Conservation (phyloP, 2,888 invertebrate genomes). For the Seira ritae region DNA sequence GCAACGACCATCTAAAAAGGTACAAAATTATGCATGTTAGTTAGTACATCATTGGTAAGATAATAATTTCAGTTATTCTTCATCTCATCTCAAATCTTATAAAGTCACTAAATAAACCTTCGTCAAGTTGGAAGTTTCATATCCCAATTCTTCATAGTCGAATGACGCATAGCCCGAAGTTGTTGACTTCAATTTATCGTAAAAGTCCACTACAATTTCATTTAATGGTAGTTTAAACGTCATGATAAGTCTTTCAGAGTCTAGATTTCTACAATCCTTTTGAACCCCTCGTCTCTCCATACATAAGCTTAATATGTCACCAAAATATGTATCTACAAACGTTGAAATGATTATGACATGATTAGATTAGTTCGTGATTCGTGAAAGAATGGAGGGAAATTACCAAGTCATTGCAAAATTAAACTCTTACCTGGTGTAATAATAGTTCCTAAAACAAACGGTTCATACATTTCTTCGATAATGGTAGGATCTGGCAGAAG, state of each 20-base stretch:
- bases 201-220: slow-evolving; percentile 96
- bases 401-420: not conserved
- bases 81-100: not conserved
- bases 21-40: slow-evolving; percentile 24
- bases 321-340: slow-evolving; percentile 81
- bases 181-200: slow-evolving; percentile 91
- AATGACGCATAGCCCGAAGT: slow-evolving; percentile 97
- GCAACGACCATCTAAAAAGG: slow-evolving; percentile 84
- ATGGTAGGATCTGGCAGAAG: slow-evolving; percentile 82
- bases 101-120: slow-evolving; percentile 79
- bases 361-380: not conserved
- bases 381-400: too few species aligned
- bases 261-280: slow-evolving; percentile 85
- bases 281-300: slow-evolving; percentile 85
- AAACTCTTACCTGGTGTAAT: slow-evolving; percentile 83
- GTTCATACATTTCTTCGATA: slow-evolving; percentile 88
- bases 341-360: too few species aligned
- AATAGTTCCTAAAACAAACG: slow-evolving; percentile 91
- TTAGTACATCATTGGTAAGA: too few species aligned
- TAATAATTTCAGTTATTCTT: too few species aligned
- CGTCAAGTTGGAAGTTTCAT: slow-evolving; percentile 84
- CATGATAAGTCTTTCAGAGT: slow-evolving; percentile 87
- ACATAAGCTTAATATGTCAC: slow-evolving; percentile 84
- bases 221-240: slow-evolving; percentile 91
- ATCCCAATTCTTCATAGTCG: slow-evolving; percentile 93